Base-by-base conservation (phyloP, 1,140 invertebrate species). In the Lamellibrachia luymesi region DNA sequence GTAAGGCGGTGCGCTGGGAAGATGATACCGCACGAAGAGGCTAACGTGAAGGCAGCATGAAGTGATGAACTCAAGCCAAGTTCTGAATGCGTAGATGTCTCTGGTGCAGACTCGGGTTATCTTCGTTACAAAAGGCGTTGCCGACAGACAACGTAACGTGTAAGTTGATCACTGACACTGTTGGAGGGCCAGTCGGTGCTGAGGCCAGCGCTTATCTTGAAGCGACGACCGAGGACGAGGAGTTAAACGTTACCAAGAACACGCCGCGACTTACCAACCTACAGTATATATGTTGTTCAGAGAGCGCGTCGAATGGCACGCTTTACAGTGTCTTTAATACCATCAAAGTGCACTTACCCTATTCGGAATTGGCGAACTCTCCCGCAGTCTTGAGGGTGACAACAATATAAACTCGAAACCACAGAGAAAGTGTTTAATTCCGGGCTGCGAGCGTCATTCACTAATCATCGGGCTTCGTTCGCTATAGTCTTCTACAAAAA, bases 391-490 rank as follows among this genome's bases (percentile, higher is more conserved):
- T 80, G 64, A 80, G 64, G 64, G 64, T 80, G 64, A 80, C 64
- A 80, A 80, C 64, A 80, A 80, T 80, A 80, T 80, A 80, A 80
- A 80, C 64, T 80, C 25, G 64, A 80, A 80, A 80, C 64, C 64
- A 80, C 64, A 80, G 64, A 2, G 64, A 80, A 80, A 80, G 64
- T 80, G 64, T 80, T 10, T 80, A 22, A 80, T 80, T 80, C 64
- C 64, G 2, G 64, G 64, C 64, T 22, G 64, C 64, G 64, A 80
- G 64, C 25, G 64, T 80, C 8, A 80, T 80, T 22, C 64, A 17
- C 64, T 80, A 80, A 80, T 80, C 64, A 80, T 22, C 64, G 25
- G 25, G 1, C 64, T 80, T 22, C 64, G 52, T 7, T 80, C 64
- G 64, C 64, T 80, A 80, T 22, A 80, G 64, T 80, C 64, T 80